phyloP scores from a whole-genome alignment of 1,140 invertebrate species.

The Eriosoma lanigerum region DNA sequence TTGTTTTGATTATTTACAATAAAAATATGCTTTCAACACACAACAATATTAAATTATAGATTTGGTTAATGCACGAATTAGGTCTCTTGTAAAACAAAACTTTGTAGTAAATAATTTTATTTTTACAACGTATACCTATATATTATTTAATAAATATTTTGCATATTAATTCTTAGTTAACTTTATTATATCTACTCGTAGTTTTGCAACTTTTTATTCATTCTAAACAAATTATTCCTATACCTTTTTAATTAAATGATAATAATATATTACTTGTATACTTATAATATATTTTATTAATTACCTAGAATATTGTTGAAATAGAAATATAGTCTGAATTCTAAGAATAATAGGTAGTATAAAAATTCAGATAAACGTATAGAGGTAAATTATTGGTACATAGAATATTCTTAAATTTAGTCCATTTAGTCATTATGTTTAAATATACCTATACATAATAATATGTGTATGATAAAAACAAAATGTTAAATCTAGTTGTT shows the following conservation, averaged over 20 bases:
- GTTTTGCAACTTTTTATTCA: not conserved
- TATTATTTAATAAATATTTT: not conserved
- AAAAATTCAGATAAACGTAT: slow-evolving; percentile 7
- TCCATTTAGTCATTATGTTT: too few species aligned
- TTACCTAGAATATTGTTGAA: not conserved
- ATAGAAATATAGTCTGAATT: not conserved
- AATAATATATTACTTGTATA: not conserved
- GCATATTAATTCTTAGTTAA: not conserved
- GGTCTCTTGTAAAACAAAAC: not conserved
- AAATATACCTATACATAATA: too few species aligned
- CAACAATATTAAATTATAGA: not conserved
- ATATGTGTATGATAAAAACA: too few species aligned
- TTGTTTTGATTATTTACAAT: not conserved
- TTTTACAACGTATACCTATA: not conserved
- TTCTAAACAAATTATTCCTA: too few species aligned
- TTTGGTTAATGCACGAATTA: not conserved
- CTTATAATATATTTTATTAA: not conserved
- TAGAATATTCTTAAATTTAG: not conserved
- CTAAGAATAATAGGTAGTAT: slow-evolving; percentile 5
- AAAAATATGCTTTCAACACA: not conserved
- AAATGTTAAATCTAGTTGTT: too few species aligned
- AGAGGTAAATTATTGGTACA: not conserved
- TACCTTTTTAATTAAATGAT: not conserved
- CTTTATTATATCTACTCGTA: not conserved
- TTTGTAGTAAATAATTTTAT: too few species aligned